A percentile compares a stretch with the other conserved stretches of the same genome.
Evolutionary conservation across 2,888 invertebrate species (phyloP).

Genomic region (Spilarctia lutea): DNA sequence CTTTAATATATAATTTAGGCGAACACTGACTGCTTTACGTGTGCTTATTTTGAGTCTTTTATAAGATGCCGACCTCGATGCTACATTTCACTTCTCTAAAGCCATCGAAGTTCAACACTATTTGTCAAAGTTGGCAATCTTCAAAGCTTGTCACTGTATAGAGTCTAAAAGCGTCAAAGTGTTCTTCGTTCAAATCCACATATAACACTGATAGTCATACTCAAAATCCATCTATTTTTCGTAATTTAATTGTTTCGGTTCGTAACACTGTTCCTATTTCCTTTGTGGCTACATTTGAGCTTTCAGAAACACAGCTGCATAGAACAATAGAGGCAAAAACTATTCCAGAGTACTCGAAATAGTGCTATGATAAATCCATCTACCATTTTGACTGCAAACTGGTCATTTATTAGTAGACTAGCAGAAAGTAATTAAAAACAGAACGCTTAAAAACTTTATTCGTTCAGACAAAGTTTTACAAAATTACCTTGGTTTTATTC

Average conservation of each 20-base stretch:
- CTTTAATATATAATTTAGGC: too few species aligned
- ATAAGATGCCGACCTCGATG: too few species aligned
- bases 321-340: background rate
- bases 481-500: conserved; percentile 48
- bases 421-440: conserved; percentile 22
- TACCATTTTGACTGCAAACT: background rate
- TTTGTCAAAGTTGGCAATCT: background rate
- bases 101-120: too few species aligned
- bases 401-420: background rate
- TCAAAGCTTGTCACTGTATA: background rate
- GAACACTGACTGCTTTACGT: too few species aligned
- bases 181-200: background rate
- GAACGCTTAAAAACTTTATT: conserved; percentile 21
- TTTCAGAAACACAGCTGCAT: background rate
- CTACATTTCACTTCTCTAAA: too few species aligned
- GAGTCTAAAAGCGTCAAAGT: background rate
- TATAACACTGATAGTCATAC: background rate
- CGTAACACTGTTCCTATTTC: background rate
- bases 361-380: background rate
- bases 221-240: background rate
- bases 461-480: conserved; percentile 33
- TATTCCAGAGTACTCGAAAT: background rate
- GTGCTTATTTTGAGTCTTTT: too few species aligned
- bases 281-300: background rate
- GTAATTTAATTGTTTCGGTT: background rate